These are phyloP conservation scores for Stegostoma tigrinum DNA, from an alignment of 2,113 vertebrate species.

Conservation along the genomic window DNA sequence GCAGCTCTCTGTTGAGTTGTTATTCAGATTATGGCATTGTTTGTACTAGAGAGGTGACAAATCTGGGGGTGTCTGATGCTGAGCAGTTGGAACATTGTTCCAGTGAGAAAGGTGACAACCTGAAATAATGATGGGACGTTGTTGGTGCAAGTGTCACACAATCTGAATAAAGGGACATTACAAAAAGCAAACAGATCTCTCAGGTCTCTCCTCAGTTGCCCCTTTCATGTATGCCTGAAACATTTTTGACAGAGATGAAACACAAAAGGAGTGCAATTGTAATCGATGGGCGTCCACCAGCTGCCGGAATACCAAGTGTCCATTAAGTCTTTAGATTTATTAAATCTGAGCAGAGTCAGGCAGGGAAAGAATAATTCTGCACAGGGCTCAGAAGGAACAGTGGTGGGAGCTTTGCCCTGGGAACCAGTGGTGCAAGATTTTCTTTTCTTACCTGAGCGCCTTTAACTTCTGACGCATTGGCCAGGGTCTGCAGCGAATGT, in stretches of 20 bases:
- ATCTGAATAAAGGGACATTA: not conserved
- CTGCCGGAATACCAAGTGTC: not conserved
- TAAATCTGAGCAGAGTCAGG: not conserved
- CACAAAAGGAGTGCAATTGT: not conserved
- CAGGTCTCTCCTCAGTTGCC: not conserved
- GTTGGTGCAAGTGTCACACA: not conserved
- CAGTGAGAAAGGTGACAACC: too few species aligned
- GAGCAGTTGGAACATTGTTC: not conserved
- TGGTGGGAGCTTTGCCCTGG: not conserved
- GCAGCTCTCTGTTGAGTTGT: too few species aligned
- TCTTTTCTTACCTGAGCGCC: slow-evolving; percentile 67
- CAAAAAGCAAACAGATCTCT: not conserved
- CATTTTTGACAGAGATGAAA: not conserved
- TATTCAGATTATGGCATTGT: too few species aligned
- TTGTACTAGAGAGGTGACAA: not conserved
- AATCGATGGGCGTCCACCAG: not conserved
- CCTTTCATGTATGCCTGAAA: not conserved
- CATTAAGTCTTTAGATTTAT: not conserved
- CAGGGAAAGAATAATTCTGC: not conserved
- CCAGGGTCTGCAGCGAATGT: slow-evolving; percentile 84
- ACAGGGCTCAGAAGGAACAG: not conserved
- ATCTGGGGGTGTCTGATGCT: not conserved
- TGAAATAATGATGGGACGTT: too few species aligned
- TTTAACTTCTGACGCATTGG: slow-evolving; percentile 88
- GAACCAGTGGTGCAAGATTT: not conserved